Evolutionary conservation across 2,888 invertebrate genomes (phyloP), one percentile per base, ranked within the genome.

Genomic region (Hipparchia semele): DNA sequence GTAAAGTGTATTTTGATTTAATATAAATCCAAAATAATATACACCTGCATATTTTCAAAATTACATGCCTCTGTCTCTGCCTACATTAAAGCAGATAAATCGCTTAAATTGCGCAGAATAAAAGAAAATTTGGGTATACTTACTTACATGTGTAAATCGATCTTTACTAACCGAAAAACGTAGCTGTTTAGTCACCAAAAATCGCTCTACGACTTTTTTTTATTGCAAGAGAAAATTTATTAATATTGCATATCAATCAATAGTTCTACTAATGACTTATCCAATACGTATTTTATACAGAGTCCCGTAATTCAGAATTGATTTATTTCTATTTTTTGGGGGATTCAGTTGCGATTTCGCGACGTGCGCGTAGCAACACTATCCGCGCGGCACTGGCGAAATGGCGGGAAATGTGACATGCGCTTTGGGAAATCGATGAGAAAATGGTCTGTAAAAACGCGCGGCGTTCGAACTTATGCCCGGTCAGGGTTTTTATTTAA

Each of bases 351-450:
- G 64, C 58, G 74, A 70, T 68, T 68, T 76, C 80, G 78, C 76
- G 74, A 79, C 82, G 79, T 75, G 72, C 73, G 76, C 73, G 65
- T 65, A 74, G 70, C 76, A 69, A 75, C 77, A 78, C 79, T 76
- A 80, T 78, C 82, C 79, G 81, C 85, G 83, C 83, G 84, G 79
- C 74, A 88, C 89, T 84, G 81, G 75, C 80, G 81, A 82, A 83
- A 84, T 82, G 85, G 86, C 82, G 88, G 85, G 87, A 87, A 89
- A 80, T 75, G 79, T 81, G 91, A 86, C 93, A 92, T 93, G 93
- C 93, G 93, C 93, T 84, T 82, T 88, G 84, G 83, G 89, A 92
- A 92, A 93, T 93, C 93, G 90, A 93, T 93, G 91, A 80, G 77
- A 79, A 83, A 85, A 84, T 84, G 77, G 79, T 76, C 75, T 76